phyloP scores from a whole-genome alignment of 2,113 vertebrate genomes.

The Epinephelus moara region DNA sequence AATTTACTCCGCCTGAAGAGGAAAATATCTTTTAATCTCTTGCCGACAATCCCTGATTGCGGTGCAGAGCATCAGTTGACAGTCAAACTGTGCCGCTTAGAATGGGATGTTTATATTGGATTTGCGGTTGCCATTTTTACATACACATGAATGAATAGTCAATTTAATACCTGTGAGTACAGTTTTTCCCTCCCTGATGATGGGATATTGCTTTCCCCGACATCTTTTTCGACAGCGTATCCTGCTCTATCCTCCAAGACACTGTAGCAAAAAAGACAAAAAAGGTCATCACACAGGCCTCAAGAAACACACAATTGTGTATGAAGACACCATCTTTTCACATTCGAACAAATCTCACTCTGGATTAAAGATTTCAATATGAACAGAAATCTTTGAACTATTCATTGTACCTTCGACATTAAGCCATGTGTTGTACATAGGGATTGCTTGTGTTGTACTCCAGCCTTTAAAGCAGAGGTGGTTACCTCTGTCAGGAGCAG shows the following conservation, averaged over 20 bases:
- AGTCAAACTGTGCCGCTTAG: constrained; percentile 77
- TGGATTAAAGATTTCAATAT: constrained; percentile 41
- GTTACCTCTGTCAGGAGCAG: background rate
- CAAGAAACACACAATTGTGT: background rate
- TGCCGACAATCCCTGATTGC: constrained; percentile 82
- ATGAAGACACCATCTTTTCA: background rate
- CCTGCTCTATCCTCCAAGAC: constrained; percentile 14
- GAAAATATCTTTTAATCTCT: constrained; percentile 88
- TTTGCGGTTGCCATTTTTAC: constrained; percentile 61
- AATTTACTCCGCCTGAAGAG: constrained; percentile 85
- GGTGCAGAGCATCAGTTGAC: constrained; percentile 75
- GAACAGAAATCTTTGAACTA: constrained; percentile 18
- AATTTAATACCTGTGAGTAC: constrained; percentile 50
- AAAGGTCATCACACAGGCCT: constrained; percentile 34
- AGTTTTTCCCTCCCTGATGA: constrained; percentile 42
- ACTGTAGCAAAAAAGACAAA: constrained; percentile 7
- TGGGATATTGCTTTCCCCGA: constrained; percentile 38
- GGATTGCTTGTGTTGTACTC: constrained; percentile 2
- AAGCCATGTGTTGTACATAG: constrained; percentile 39
- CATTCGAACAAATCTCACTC: constrained; percentile 15
- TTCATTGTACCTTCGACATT: constrained; percentile 35
- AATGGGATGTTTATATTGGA: constrained; percentile 70
- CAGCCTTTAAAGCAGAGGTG: constrained; percentile 22
- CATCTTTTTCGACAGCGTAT: constrained; percentile 30
- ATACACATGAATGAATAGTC: constrained; percentile 58